phyloP scores from a whole-genome alignment of 1,140 invertebrate genomes.

The Drosophila parvula region DNA sequence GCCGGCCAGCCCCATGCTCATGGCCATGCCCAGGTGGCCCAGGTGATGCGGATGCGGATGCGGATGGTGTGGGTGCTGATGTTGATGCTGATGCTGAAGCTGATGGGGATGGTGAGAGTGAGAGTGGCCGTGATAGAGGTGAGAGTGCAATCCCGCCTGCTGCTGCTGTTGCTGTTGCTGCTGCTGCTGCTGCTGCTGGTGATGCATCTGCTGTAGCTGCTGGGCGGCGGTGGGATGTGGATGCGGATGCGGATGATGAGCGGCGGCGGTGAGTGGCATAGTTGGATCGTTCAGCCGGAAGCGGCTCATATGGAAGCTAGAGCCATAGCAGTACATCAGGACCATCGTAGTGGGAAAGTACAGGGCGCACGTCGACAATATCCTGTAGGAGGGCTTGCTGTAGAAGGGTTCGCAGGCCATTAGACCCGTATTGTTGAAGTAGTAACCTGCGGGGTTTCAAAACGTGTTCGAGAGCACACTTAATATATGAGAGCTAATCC shows the following conservation, averaged over 20 bases:
- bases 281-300: conserved; percentile 87
- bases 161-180: conserved; percentile 47
- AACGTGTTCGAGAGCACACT: conserved; percentile 17
- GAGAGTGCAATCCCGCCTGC: conserved; percentile 34
- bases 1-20: conserved; percentile 81
- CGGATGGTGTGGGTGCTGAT: conserved; percentile 60
- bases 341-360: conserved; percentile 95
- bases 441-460: conserved; percentile 86
- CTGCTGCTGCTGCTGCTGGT: conserved; percentile 54
- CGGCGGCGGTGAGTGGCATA: conserved; percentile 81
- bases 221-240: conserved; percentile 56
- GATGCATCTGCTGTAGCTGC: conserved; percentile 52
- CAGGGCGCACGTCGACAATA: conserved; percentile 92
- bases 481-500: conserved; percentile 17
- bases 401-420: conserved; percentile 95
- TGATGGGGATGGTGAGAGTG: conserved; percentile 48
- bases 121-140: conserved; percentile 65
- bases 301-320: conserved; percentile 93
- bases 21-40: conserved; percentile 79
- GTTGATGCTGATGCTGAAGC: conserved; percentile 32
- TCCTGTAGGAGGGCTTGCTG: conserved; percentile 89
- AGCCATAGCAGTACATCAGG: conserved; percentile 95
- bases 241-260: conserved; percentile 78
- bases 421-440: conserved; percentile 93
- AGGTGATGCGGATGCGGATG: conserved; percentile 58